Evolutionary conservation across 2,113 vertebrate species (phyloP).

Genomic region (Cariama cristata): DNA sequence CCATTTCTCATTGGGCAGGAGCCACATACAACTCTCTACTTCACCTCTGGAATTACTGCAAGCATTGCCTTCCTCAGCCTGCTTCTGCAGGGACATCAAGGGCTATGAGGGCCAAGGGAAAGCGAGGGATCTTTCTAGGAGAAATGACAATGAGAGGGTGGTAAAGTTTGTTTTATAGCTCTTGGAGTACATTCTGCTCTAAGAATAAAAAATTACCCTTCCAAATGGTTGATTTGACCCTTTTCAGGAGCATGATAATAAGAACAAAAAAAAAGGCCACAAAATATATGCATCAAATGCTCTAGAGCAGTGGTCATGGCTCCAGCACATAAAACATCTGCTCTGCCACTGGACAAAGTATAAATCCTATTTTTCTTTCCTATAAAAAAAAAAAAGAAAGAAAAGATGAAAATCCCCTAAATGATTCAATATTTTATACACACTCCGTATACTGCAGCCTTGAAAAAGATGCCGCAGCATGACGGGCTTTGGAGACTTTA

Average conservation of each 20-base stretch:
- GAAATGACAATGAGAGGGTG: background rate
- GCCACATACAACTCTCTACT: background rate
- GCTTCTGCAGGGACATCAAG: background rate
- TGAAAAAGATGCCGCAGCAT: constrained; percentile 47
- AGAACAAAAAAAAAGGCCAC: background rate
- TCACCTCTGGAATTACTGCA: background rate
- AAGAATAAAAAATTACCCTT: constrained; percentile 15
- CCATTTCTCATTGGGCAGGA: background rate
- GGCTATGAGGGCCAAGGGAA: background rate
- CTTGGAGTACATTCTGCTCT: background rate
- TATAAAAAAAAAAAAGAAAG: background rate
- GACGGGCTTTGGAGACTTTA: constrained; percentile 54
- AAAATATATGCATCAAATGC: constrained; percentile 27
- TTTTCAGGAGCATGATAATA: background rate
- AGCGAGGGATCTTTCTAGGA: background rate
- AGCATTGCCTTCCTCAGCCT: background rate
- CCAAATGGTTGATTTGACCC: constrained; percentile 26
- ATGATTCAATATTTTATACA: constrained; percentile 53
- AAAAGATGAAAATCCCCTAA: constrained; percentile 39
- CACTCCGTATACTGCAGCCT: background rate
- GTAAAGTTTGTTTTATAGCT: background rate
- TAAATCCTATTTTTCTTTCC: constrained; percentile 21
- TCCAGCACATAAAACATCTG: constrained; percentile 50
- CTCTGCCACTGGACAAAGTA: constrained; percentile 3
- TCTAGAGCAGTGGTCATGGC: constrained; percentile 16